These are phyloP conservation scores for Lepidurus apus DNA, from an alignment of 1,140 invertebrate species.

Conservation along the genomic window DNA sequence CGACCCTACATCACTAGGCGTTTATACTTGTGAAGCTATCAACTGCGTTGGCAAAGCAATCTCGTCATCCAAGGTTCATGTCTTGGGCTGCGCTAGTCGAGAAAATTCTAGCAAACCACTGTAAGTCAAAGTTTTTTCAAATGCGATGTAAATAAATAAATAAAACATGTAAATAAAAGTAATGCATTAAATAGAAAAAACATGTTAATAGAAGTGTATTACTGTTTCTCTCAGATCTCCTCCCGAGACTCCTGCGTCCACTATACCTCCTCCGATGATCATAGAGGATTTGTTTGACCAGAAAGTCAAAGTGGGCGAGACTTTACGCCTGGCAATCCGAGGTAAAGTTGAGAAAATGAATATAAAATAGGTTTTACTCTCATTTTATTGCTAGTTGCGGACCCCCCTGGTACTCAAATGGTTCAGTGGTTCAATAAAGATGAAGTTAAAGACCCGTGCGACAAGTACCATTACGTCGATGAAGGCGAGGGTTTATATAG, in stretches of 20 bases:
- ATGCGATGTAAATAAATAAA: too few species aligned
- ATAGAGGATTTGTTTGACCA: slow-evolving; percentile 62
- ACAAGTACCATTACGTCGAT: slow-evolving; percentile 63
- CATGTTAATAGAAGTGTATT: background rate
- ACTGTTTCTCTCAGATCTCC: slow-evolving; percentile 52
- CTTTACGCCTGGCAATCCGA: slow-evolving; percentile 63
- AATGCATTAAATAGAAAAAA: too few species aligned
- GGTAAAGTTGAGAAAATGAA: slow-evolving; percentile 49
- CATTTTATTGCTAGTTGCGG: slow-evolving; percentile 53
- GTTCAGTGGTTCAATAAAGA: slow-evolving; percentile 78
- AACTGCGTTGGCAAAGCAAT: slow-evolving; percentile 77
- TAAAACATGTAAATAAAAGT: too few species aligned
- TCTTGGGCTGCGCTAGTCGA: slow-evolving; percentile 59
- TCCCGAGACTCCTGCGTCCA: slow-evolving; percentile 40
- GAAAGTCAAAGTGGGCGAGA: slow-evolving; percentile 68
- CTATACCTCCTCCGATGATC: slow-evolving; percentile 53
- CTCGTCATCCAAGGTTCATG: slow-evolving; percentile 74
- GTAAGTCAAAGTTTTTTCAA: slow-evolving; percentile 42
- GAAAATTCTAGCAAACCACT: slow-evolving; percentile 56
- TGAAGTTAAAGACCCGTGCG: slow-evolving; percentile 57
- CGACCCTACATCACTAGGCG: slow-evolving; percentile 74
- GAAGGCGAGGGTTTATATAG: slow-evolving; percentile 73
- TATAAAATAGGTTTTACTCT: background rate
- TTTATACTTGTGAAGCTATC: slow-evolving; percentile 76
- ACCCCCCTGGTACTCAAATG: slow-evolving; percentile 71